phyloP scores from a whole-genome alignment of 2,888 invertebrate species.

The Margaritifera margaritifera region DNA sequence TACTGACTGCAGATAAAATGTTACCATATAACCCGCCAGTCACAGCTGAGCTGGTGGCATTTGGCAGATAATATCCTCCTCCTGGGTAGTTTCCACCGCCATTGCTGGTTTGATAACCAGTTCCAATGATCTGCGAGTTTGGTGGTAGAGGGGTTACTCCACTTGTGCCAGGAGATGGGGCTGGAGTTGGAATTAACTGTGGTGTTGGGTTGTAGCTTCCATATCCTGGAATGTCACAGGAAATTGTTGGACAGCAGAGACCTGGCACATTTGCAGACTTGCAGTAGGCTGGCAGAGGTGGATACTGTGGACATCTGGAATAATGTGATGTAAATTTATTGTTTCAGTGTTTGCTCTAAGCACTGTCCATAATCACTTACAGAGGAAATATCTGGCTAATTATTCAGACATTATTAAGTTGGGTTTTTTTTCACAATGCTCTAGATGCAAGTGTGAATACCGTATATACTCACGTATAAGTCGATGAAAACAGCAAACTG shows the following conservation, averaged over 20 bases:
- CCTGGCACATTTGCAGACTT: slow-evolving; percentile 44
- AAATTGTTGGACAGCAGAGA: slow-evolving; percentile 49
- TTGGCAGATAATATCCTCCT: slow-evolving; percentile 39
- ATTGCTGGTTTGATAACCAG: slow-evolving; percentile 7
- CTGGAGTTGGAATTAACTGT: slow-evolving; percentile 45
- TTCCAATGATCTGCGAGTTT: slow-evolving; percentile 33
- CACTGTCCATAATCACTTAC: no score
- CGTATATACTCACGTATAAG: no score
- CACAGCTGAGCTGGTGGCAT: slow-evolving; percentile 24
- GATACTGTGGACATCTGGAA: slow-evolving; percentile 53
- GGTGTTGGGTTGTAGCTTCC: slow-evolving; percentile 54
- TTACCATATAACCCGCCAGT: slow-evolving; percentile 4
- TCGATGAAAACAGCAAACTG: no score
- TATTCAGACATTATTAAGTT: no score
- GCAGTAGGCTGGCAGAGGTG: slow-evolving; percentile 51
- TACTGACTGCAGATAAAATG: not conserved
- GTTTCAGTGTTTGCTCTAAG: no score
- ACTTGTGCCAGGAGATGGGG: slow-evolving; percentile 32
- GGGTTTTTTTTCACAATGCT: no score
- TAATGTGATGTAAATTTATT: not conserved
- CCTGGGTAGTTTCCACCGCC: slow-evolving; percentile 29
- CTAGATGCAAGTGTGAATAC: no score
- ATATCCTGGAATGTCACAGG: slow-evolving; percentile 52
- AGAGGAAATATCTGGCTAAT: no score
- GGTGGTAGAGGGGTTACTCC: slow-evolving; percentile 11